These are phyloP conservation scores for Dendrolimus kikuchii DNA, from an alignment of 1,140 invertebrate species.

Conservation along the genomic window DNA sequence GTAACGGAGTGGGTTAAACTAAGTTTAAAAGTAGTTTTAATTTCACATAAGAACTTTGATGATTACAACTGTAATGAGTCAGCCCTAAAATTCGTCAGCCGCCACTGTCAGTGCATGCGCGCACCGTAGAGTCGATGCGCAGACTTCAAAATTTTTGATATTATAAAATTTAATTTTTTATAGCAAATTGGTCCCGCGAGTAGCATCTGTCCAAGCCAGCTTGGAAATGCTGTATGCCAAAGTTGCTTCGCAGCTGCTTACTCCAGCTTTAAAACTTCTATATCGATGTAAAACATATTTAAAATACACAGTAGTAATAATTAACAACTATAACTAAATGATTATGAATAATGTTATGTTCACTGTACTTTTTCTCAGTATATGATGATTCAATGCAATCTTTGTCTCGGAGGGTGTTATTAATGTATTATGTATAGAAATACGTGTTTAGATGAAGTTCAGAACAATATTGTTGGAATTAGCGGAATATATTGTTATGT, in stretches of 20 bases:
- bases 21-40: no score
- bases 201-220: no score
- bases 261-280: constrained; percentile 52
- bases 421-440: constrained; percentile 21
- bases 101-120: no score
- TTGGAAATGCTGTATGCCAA: no score
- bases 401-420: constrained; percentile 60
- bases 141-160: no score
- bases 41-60: no score
- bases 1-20: no score
- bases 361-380: constrained; percentile 58
- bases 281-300: constrained; percentile 49
- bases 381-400: constrained; percentile 68
- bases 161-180: no score
- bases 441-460: constrained; percentile 41
- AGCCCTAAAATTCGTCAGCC: no score
- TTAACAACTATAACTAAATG: constrained; percentile 50
- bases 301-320: constrained; percentile 59
- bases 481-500: constrained; percentile 68
- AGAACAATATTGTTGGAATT: constrained; percentile 51
- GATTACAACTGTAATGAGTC: no score
- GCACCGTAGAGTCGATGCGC: no score
- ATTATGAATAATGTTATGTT: constrained; percentile 47
- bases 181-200: no score
- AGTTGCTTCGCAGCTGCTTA: constrained; percentile 33